phyloP scores from a whole-genome alignment of 2,888 invertebrate species.

The Protonemura montana region DNA sequence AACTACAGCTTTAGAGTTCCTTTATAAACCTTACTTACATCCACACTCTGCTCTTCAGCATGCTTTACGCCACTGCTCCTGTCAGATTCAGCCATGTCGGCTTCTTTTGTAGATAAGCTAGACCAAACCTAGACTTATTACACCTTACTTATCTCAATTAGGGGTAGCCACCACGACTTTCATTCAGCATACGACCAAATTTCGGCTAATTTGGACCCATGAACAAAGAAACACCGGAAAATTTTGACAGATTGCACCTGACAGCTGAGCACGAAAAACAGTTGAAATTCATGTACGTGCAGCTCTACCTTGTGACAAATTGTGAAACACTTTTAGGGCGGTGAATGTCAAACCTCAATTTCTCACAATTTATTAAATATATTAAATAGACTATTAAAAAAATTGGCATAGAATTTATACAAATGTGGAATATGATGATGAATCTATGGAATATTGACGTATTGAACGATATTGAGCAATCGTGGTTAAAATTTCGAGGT shows the following conservation, averaged over 20 bases:
- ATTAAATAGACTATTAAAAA: too few species aligned
- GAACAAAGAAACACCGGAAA: neutral
- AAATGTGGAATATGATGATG: too few species aligned
- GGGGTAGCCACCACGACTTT: neutral
- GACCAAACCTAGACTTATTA: too few species aligned
- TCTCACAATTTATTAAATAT: too few species aligned
- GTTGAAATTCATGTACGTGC: neutral
- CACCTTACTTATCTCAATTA: neutral
- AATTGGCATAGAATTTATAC: too few species aligned
- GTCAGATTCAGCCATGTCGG: slow-evolving; percentile 29
- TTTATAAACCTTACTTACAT: too few species aligned
- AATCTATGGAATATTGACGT: too few species aligned
- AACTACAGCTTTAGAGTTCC: too few species aligned
- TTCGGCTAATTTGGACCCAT: neutral
- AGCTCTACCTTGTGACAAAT: neutral
- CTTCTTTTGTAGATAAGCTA: neutral
- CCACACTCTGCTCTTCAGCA: slow-evolving; percentile 60
- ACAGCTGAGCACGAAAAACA: neutral
- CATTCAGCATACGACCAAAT: neutral
- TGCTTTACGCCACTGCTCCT: slow-evolving; percentile 52
- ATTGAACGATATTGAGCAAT: too few species aligned
- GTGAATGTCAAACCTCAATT: neutral
- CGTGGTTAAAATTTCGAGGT: too few species aligned
- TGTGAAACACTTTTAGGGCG: neutral
- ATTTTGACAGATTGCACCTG: neutral